Percentiles rank a stretch among this genome's conserved stretches.
phyloP scores from a whole-genome alignment of 2,797 vertebrate species.

The Mustela erminea region DNA sequence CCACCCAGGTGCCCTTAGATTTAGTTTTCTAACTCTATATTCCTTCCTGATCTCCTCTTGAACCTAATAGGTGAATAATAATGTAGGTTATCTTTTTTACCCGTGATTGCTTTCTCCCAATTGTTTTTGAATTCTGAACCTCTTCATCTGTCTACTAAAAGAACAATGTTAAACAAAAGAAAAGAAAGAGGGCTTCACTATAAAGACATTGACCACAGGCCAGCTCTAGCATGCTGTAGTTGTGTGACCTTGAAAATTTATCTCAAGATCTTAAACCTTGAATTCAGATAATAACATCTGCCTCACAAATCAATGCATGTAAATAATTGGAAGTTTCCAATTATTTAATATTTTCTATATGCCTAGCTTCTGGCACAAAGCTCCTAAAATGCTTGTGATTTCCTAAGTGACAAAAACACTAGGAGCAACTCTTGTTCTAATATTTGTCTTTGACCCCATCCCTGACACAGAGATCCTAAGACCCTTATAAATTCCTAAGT shows the following conservation, averaged over 20 bases:
- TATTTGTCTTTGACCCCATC: not conserved
- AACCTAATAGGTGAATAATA: not conserved
- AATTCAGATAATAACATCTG: not conserved
- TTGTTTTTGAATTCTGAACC: not conserved
- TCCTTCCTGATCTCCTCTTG: not conserved
- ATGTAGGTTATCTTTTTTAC: not conserved
- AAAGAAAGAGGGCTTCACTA: not conserved
- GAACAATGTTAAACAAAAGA: not conserved
- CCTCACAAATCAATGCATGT: not conserved
- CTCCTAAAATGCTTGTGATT: not conserved
- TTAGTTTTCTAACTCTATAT: conserved; percentile 38
- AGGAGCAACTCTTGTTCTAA: not conserved
- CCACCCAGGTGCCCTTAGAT: not conserved
- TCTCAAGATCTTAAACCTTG: not conserved
- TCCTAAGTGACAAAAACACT: not conserved
- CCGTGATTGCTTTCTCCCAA: not conserved
- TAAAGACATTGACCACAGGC: not conserved
- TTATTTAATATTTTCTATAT: not conserved
- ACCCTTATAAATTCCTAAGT: not conserved
- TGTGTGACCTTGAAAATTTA: not conserved
- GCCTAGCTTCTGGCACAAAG: not conserved
- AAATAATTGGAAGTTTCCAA: conserved; percentile 4
- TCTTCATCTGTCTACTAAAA: not conserved
- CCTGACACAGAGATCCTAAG: not conserved
- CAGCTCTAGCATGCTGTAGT: not conserved